These are phyloP conservation scores for Diarsia rubi DNA, from an alignment of 2,888 invertebrate genomes.

Conservation along the genomic window DNA sequence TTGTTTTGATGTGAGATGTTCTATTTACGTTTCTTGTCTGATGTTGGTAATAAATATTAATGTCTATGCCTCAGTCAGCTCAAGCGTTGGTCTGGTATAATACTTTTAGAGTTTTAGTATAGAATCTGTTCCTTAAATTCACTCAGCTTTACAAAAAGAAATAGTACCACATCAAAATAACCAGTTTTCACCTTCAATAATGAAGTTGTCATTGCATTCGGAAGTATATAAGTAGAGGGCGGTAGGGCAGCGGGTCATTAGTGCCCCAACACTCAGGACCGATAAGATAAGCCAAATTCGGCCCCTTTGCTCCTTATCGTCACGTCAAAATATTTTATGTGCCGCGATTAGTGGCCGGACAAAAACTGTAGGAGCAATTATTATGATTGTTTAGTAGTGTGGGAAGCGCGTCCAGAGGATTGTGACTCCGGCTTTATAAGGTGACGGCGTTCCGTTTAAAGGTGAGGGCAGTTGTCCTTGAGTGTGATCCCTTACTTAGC, in stretches of 20 bases:
- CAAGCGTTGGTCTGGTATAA: background rate
- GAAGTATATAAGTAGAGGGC: conserved; percentile 73
- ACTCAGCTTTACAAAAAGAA: conserved; percentile 18
- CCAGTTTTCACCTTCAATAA: conserved; percentile 67
- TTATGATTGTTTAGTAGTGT: conserved; percentile 72
- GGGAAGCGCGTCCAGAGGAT: conserved; percentile 50
- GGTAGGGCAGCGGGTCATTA: conserved; percentile 83
- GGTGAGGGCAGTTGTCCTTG: conserved; percentile 41
- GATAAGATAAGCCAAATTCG: conserved; percentile 87
- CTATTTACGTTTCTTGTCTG: conserved; percentile 20
- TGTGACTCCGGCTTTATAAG: conserved; percentile 38
- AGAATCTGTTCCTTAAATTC: conserved; percentile 1
- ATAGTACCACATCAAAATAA: conserved; percentile 36
- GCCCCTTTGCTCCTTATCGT: conserved; percentile 83
- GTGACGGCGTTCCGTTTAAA: conserved; percentile 38
- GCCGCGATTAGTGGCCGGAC: conserved; percentile 76
- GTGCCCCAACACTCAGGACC: conserved; percentile 79
- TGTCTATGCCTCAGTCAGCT: background rate
- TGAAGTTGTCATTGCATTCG: conserved; percentile 81
- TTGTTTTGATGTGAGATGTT: conserved; percentile 38
- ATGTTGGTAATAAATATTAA: conserved; percentile 12
- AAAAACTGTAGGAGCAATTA: conserved; percentile 73
- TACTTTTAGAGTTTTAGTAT: background rate
- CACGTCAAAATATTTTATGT: conserved; percentile 89
- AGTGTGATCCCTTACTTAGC: conserved; percentile 47